Evolutionary conservation across 1,140 invertebrate genomes (phyloP), one percentile per base, ranked within the genome.

Genomic region (Spodoptera frugiperda): DNA sequence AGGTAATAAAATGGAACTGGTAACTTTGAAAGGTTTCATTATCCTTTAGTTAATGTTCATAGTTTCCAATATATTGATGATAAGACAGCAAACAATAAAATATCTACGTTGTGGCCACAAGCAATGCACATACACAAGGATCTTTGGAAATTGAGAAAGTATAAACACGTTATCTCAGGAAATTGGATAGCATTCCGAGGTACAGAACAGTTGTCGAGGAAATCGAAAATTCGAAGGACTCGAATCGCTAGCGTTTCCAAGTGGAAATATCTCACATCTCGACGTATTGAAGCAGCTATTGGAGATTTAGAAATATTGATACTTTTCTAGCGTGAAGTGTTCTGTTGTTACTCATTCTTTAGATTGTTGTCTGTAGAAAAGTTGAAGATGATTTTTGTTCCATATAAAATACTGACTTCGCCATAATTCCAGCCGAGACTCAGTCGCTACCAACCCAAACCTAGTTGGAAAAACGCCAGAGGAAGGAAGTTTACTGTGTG

Each of bases 111-210:
- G 30, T 57, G 48, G 33, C 59, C 30, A 53, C 48, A 65, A 53
- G 30, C 19, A 46, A 14, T 33, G 39, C 49, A 48, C 70, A 33
- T 61, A 9, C 25, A 17, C 15, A 63, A 15, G 46, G 39, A n/a
- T 65, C 48, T 77, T 73, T 54, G 49, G 59, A 79, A 82, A 82
- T 80, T 55, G 79, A 74, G 73, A 72, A 73, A 80, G 63, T 78
- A 78, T 71, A 82, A 82, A 83, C 48, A 77, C 75, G 77, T 17
- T 82, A 17, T 65, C 78, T 49, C 19, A 78, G 81, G 80, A 87
- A 84, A 85, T 87, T 84, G 82, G 77, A 82, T 78, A 65, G 53
- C 65, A 73, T 79, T 81, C 46, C 30, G 15, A 54, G 63, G 51
- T 46, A 30, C 48, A 70, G 63, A 63, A 73, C 65, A 77, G 46